A percentile compares a stretch with the other conserved stretches of the same genome.
These are phyloP conservation scores for Lysandra coridon DNA, from an alignment of 2,888 invertebrate species.

Conservation along the genomic window DNA sequence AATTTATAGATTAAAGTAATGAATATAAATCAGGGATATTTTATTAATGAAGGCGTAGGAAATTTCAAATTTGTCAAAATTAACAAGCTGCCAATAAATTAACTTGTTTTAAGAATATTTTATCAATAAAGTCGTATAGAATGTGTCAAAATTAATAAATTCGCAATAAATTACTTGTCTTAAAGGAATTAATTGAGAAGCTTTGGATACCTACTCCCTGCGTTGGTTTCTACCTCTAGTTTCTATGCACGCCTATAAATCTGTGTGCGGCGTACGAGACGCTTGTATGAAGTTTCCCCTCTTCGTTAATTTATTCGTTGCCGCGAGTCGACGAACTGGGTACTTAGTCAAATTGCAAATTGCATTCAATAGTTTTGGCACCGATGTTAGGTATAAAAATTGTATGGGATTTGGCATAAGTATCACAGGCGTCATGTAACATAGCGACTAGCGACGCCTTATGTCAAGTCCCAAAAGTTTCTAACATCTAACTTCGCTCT, in stretches of 20 bases:
- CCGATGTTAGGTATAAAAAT: too few relatives aligned
- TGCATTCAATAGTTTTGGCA: not conserved
- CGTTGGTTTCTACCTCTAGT: not conserved
- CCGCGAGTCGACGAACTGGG: slow-evolving; percentile 65
- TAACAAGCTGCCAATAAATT: not conserved
- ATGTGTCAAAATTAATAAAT: not conserved
- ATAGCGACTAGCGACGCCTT: too few relatives aligned
- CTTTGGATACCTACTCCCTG: not conserved
- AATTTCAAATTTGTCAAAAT: not conserved
- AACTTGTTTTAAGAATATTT: not conserved
- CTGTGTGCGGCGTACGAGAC: not conserved
- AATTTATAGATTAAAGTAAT: not conserved
- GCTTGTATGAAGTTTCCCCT: slow-evolving; percentile 14
- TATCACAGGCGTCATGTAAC: too few relatives aligned
- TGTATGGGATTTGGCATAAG: too few relatives aligned
- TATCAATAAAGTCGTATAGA: not conserved
- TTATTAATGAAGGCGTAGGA: not conserved
- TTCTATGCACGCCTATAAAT: slow-evolving; percentile 10
- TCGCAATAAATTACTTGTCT: not conserved
- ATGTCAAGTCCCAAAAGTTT: too few relatives aligned
- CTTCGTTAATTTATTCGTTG: slow-evolving; percentile 15
- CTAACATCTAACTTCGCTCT: too few relatives aligned
- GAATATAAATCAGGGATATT: not conserved
- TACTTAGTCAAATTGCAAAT: not conserved
- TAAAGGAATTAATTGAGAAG: not conserved